A percentile compares a stretch with the other conserved stretches of the same genome.
These are phyloP conservation scores for Trilocha varians DNA, from an alignment of 2,888 invertebrate genomes.

Conservation along the genomic window DNA sequence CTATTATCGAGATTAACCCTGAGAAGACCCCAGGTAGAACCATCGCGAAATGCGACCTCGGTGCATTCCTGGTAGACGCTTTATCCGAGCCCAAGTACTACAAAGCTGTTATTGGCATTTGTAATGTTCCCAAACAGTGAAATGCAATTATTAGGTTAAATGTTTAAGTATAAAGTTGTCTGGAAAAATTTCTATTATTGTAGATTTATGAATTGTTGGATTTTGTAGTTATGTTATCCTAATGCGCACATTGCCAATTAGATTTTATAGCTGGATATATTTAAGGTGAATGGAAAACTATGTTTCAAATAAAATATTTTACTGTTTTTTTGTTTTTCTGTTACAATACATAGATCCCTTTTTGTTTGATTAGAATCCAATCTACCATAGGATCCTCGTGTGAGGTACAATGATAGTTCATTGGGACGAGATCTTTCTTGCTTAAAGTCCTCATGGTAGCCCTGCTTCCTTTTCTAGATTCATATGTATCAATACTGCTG, in stretches of 20 bases:
- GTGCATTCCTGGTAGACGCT: conserved; percentile 81
- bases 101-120: conserved; percentile 46
- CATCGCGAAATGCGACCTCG: conserved; percentile 85
- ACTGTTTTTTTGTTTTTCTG: conserved; percentile 29
- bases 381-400: conserved; percentile 13
- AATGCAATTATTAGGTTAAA: neutral
- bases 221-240: neutral
- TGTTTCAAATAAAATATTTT: conserved; percentile 31
- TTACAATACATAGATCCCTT: conserved; percentile 10
- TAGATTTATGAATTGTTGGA: too few species aligned
- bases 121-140: conserved; percentile 31
- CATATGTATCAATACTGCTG: conserved; percentile 19
- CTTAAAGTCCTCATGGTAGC: conserved; percentile 3
- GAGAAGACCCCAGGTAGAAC: conserved; percentile 78
- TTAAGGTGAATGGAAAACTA: neutral
- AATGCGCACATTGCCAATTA: neutral
- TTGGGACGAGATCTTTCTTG: conserved; percentile 10
- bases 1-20: conserved; percentile 74
- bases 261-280: neutral
- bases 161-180: too few species aligned
- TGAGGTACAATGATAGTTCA: conserved; percentile 12
- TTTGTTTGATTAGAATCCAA: conserved; percentile 16
- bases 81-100: conserved; percentile 80
- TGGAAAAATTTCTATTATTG: too few species aligned
- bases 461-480: conserved; percentile 21